Conservation (phyloP, 2,888 invertebrate genomes). For the Drosophila suboccidentalis region DNA sequence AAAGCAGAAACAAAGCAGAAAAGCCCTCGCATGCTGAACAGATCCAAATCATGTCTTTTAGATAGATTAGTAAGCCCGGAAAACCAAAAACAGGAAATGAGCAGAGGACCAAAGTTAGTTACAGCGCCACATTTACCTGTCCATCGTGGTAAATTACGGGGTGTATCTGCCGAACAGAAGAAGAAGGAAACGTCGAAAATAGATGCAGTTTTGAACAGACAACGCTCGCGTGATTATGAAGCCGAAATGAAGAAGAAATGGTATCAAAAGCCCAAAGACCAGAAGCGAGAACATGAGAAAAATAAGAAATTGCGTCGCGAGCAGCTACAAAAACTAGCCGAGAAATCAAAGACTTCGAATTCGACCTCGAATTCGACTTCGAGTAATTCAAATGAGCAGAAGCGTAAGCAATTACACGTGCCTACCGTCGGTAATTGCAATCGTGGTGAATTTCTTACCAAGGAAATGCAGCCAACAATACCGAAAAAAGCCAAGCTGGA, state of each 20-base stretch:
- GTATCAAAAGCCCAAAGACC: slow-evolving; percentile 74
- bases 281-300: slow-evolving; percentile 45
- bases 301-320: slow-evolving; percentile 77
- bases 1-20: too few relatives aligned
- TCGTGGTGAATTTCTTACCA: slow-evolving; percentile 87
- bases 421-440: slow-evolving; percentile 87
- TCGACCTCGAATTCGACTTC: too few relatives aligned
- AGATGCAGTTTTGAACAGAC: slow-evolving; percentile 36
- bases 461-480: slow-evolving; percentile 50
- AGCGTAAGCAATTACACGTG: slow-evolving; percentile 52
- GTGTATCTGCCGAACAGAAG: slow-evolving; percentile 57
- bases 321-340: slow-evolving; percentile 75
- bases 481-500: slow-evolving; percentile 49
- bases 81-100: not conserved
- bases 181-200: slow-evolving; percentile 12
- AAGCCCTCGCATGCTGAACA: not conserved
- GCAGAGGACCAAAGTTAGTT: slow-evolving; percentile 70
- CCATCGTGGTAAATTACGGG: slow-evolving; percentile 79
- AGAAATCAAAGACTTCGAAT: slow-evolving; percentile 42
- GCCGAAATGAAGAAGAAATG: slow-evolving; percentile 76
- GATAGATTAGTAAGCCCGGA: too few relatives aligned
- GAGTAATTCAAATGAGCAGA: not conserved
- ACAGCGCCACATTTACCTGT: slow-evolving; percentile 75
- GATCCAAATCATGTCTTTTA: slow-evolving; percentile 1
- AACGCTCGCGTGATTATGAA: slow-evolving; percentile 29